Conservation (phyloP, 2,797 vertebrate genomes). For the Pyrocephalus nanus region DNA sequence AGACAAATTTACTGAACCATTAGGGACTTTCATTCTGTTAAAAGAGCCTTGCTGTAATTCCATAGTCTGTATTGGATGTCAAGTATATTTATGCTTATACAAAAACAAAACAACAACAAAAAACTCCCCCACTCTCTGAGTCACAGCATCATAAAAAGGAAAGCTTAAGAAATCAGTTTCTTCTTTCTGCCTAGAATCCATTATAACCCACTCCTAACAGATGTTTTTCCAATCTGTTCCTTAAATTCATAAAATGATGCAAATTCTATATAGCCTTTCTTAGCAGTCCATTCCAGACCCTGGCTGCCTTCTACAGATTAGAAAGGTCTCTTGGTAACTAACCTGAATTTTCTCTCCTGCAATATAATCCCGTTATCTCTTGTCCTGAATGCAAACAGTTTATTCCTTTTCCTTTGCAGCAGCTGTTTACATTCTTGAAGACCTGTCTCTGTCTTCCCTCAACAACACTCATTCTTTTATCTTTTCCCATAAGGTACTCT, state of each 20-base stretch:
- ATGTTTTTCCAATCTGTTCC: not conserved
- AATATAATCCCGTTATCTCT: not conserved
- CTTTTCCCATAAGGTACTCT: not conserved
- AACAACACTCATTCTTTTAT: not conserved
- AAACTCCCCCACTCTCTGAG: not conserved
- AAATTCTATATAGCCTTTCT: not conserved
- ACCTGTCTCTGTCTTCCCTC: not conserved
- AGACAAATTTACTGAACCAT: not conserved
- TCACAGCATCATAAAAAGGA: not conserved
- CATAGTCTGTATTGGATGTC: not conserved
- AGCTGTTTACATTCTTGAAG: not conserved
- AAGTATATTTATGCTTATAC: not conserved
- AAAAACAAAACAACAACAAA: not conserved
- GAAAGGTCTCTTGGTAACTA: not conserved
- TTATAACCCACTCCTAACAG: not conserved
- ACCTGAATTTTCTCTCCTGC: not conserved
- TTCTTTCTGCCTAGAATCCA: not conserved
- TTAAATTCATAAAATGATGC: not conserved
- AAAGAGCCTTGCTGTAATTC: not conserved
- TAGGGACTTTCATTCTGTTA: not conserved
- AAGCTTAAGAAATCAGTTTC: not conserved
- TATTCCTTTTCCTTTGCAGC: not conserved
- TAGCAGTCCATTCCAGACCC: not conserved
- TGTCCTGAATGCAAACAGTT: not conserved
- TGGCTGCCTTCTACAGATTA: not conserved